Evolutionary conservation across 2,888 invertebrate species (phyloP).

Genomic region (Catocala sponsa): DNA sequence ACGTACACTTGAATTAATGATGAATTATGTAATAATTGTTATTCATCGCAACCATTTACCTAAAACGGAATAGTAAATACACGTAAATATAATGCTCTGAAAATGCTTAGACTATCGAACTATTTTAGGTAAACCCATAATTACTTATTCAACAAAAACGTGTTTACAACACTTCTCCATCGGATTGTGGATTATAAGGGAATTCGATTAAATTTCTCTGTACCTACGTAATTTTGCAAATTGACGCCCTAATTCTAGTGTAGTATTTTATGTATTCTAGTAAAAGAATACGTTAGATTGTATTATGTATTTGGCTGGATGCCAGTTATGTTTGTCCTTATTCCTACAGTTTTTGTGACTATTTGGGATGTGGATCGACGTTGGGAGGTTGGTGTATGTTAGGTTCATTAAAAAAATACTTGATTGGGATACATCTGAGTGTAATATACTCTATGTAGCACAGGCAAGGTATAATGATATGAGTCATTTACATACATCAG

Average conservation of each 20-base stretch:
- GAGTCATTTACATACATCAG: too few relatives aligned
- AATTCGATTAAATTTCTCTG: conserved; percentile 18
- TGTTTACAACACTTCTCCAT: conserved; percentile 6
- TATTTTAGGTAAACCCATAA: not conserved
- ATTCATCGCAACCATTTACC: too few relatives aligned
- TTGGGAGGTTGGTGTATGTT: conserved; percentile 10
- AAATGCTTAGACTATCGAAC: too few relatives aligned
- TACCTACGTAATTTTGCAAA: conserved; percentile 13
- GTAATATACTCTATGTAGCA: too few relatives aligned
- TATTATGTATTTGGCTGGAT: conserved; percentile 42
- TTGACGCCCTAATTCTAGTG: conserved; percentile 20
- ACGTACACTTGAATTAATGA: too few relatives aligned
- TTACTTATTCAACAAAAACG: conserved; percentile 4
- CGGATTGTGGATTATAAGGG: conserved; percentile 4
- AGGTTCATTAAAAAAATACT: conserved; percentile 17
- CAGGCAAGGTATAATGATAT: too few relatives aligned
- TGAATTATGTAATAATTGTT: too few relatives aligned
- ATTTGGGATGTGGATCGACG: conserved; percentile 15
- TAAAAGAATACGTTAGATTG: conserved; percentile 34
- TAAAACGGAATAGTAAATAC: too few relatives aligned
- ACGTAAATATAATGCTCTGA: not conserved
- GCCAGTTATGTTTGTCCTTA: conserved; percentile 40
- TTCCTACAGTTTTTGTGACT: conserved; percentile 30
- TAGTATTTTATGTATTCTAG: conserved; percentile 31
- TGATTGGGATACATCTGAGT: not conserved